Base-by-base conservation (phyloP, 2,888 invertebrate species). In the Pogonocherus hispidulus region DNA sequence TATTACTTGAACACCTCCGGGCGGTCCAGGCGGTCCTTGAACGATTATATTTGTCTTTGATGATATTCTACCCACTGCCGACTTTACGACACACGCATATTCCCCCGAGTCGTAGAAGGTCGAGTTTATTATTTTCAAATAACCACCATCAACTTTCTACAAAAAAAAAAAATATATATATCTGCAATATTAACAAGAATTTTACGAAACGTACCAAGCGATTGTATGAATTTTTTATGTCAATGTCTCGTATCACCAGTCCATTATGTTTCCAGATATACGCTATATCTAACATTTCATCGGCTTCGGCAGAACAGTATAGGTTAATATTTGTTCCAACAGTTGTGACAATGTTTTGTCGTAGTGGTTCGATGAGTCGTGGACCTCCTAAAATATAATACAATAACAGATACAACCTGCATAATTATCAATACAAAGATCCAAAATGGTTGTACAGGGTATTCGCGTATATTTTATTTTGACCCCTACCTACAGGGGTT, bases 251-350 rank as follows among this genome's bases (percentile, higher is more conserved):
- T 73, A 96, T 90, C 47, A 90, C 86, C 80, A 96, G 90, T 0
- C 94, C 94, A 82, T 97, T 97, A 80, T 95, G 95, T 52, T 90
- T 92, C 98, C 98, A 98, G 69, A 94, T 89, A 78, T 96, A 98
- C 1, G 97, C 95, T 19, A 97, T 91, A 81, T 98, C 98, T 41
- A 98, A 86, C 75, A 94, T 88, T 69, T 93, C 92, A 82, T 97
- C 96, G 23, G 93, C 92, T 64, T 92, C 91, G 0, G 97, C 97
- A 80, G 91, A 91, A 81, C 98, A 98, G 77, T 92, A 91, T 46
- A 98, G 84, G 70, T 90, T 91, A 47, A 95, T 89, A 62, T 92
- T 90, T 70, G 91, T 87, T 70, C 91, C 90, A 0, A 94, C 91
- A 72, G 92, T 89, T 0, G 92, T 90, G 3, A 90, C 87, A 54